Evolutionary conservation across 2,113 vertebrate species (phyloP), one percentile per base, ranked within the genome.

Genomic region (Bagarius yarrelli): DNA sequence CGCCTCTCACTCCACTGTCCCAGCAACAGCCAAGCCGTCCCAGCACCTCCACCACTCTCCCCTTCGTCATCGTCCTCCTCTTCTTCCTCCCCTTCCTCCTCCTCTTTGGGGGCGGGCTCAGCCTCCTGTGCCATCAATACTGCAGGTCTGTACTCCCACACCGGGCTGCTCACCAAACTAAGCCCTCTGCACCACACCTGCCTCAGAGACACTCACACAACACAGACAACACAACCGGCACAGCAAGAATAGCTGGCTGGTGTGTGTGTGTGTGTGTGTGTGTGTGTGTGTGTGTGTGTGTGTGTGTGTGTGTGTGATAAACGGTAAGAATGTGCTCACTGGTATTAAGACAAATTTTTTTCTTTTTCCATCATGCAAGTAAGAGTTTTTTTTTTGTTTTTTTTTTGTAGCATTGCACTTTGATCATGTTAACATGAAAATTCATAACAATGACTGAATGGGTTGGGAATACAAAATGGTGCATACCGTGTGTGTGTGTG

Each of bases 61-160:
- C 87, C 91, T 15, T 66, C 76, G 21, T 73, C 86, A 6, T 61
- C 84, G 55, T 88, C 81, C 81, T 88, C 91, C 36, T 83, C 89
- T 44, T 72, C 87, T 32, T 83, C 88, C 0, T 81, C 88, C 23
- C 91, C 93, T 74, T 91, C 91, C 16, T 89, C 91, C 12, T 87
- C 89, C 47, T 87, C 77, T 40, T 82, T 88, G 44, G 88, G 91
- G 80, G 92, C 86, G 92, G 93, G 86, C 82, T 89, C 87, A 89
- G 72, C 95, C 74, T 90, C 94, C 8, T 86, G 87, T 79, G 90
- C 94, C 85, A 90, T 95, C 89, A 92, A 87, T 85, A 82, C 91
- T 90, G 88, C 95, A 96, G 96, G 95, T 96, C 89, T 92, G 95
- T 96, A 94, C 88, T 87, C 89, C 36, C 75, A 77, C 75, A 63